Evolutionary conservation across 1,140 invertebrate genomes (phyloP), one percentile per base, ranked within the genome.

Genomic region (Drosophila sturtevanti): DNA sequence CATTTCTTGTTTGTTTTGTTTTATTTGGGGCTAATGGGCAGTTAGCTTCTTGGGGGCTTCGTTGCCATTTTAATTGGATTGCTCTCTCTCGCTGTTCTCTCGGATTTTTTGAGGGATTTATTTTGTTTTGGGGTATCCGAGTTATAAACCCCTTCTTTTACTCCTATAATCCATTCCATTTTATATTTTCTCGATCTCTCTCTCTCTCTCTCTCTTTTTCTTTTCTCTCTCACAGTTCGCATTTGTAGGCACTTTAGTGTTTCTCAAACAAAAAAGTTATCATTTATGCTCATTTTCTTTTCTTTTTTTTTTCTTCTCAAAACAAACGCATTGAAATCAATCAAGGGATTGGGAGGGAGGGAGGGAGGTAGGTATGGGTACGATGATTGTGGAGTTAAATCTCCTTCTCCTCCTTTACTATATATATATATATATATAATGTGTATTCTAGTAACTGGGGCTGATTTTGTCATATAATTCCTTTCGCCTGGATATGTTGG

Each of bases 221-320:
- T 27, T 7, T 48, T n/a, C 7, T 52, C 52, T 41, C n/a, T 18
- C 41, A 74, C 72, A 74, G 71, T 75, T 75, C 72, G 71, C 56
- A 63, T 70, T 84, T 86, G 37, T 70, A 85, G 81, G 81, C 81
- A 85, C 81, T 86, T 86, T 58, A 69, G 75, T 86, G 81, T 87
- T 87, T 85, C 70, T 78, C 62, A 82, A 84, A 86, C 82, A 67
- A 72, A 87, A 86, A 86, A 87, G 81, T 63, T 37, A 58, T 74
- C 72, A 73, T 12, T 41, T 16, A 63, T n/a, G n/a, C n/a, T n/a
- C n/a, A n/a, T n/a, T n/a, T n/a, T n/a, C n/a, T n/a, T 55, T 51
- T 16, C 2, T 31, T 7, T 31, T 31, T 31, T 31, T 31, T 4
- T n/a, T n/a, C n/a, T n/a, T n/a, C n/a, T n/a, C n/a, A n/a, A 37